Conservation (phyloP, 1,140 invertebrate species). For the Megalopta genalis region DNA sequence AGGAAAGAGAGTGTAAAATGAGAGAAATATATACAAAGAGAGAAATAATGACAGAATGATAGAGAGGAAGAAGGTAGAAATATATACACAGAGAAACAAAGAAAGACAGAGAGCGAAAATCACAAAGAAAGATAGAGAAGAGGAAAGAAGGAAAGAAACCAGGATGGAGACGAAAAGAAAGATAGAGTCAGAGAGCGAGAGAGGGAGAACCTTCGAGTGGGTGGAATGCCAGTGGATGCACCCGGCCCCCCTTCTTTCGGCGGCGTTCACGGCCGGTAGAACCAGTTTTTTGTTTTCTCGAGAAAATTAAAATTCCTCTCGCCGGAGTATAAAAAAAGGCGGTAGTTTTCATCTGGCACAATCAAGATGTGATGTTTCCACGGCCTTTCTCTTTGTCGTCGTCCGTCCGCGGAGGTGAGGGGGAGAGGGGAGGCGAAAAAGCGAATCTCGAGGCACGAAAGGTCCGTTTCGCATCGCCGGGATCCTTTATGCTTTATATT, state of each 20-base stretch:
- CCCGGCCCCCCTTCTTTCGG: slow-evolving; percentile 41
- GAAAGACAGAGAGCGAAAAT: too few species aligned
- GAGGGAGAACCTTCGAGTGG: slow-evolving; percentile 48
- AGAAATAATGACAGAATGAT: too few species aligned
- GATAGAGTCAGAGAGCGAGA: too few species aligned
- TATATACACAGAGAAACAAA: too few species aligned
- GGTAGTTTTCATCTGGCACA: slow-evolving; percentile 55
- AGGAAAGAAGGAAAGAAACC: too few species aligned
- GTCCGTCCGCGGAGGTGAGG: neutral
- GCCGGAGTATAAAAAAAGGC: slow-evolving; percentile 55
- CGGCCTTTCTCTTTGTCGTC: slow-evolving; percentile 23
- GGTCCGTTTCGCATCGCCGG: slow-evolving; percentile 2
- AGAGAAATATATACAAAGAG: too few species aligned
- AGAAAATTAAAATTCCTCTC: slow-evolving; percentile 68
- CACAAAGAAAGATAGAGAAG: too few species aligned
- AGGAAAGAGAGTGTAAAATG: too few species aligned
- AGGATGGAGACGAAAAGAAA: too few species aligned
- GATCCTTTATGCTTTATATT: neutral
- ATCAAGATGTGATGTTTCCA: slow-evolving; percentile 65
- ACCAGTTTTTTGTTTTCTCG: slow-evolving; percentile 63
- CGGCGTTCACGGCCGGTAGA: slow-evolving; percentile 27
- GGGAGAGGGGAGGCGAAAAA: neutral
- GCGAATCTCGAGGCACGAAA: neutral
- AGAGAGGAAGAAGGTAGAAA: too few species aligned
- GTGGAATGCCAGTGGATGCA: slow-evolving; percentile 53